Conservation (phyloP, 2,113 vertebrate species). For the Crocuta crocuta region DNA sequence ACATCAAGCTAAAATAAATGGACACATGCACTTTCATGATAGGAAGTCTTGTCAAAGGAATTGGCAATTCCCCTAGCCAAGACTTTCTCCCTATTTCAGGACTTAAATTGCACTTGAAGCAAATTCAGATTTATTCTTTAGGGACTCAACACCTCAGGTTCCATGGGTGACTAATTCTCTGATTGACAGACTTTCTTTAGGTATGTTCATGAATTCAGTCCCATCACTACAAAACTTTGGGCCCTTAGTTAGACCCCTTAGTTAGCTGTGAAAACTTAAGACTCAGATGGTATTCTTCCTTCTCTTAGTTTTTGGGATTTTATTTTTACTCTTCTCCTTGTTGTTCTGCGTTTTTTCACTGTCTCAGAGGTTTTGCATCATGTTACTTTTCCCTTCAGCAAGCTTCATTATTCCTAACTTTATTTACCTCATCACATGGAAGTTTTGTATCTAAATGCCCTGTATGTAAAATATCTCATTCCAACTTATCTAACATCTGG, state of each 20-base stretch:
- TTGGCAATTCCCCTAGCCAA: background rate
- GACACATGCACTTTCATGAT: background rate
- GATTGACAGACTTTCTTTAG: constrained; percentile 2
- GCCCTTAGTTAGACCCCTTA: background rate
- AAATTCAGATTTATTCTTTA: background rate
- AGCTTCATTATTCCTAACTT: background rate
- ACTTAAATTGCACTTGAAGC: background rate
- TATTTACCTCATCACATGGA: background rate
- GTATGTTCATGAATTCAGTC: background rate
- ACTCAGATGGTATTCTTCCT: background rate
- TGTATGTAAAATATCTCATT: background rate
- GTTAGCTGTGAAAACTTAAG: background rate
- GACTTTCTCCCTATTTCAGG: background rate
- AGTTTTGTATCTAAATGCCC: background rate
- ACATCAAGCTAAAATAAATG: background rate
- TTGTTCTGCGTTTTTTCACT: background rate
- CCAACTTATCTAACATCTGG: background rate
- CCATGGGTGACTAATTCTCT: constrained; percentile 1
- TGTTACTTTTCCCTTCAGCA: background rate
- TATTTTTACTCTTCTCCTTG: background rate
- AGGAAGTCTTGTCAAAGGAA: background rate
- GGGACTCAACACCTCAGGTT: background rate
- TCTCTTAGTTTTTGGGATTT: background rate
- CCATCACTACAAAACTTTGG: background rate
- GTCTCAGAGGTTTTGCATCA: background rate